phyloP scores from a whole-genome alignment of 1,140 invertebrate genomes.

The Subanguina moxae region DNA sequence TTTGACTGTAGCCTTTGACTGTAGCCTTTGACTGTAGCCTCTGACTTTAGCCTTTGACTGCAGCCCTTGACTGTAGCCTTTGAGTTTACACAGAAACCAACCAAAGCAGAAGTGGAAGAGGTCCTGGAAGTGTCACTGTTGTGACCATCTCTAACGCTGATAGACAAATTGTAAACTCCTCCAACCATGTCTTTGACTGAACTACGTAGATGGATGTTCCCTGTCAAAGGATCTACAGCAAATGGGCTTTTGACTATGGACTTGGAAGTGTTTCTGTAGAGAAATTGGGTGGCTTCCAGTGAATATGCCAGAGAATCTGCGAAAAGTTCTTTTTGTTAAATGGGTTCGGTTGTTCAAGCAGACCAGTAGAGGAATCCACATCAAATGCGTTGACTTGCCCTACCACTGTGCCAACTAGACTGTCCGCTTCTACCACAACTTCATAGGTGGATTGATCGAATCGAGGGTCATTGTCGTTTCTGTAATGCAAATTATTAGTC shows the following conservation, averaged over 20 bases:
- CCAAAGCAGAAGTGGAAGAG: neutral
- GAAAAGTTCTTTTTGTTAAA: neutral
- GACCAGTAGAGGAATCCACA: neutral
- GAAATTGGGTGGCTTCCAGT: neutral
- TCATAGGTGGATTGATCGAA: neutral
- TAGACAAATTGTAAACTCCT: neutral
- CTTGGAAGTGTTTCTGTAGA: neutral
- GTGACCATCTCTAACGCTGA: neutral
- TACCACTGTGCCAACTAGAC: neutral
- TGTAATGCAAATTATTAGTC: constrained; percentile 4
- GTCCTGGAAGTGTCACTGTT: neutral
- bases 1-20: too few relatives aligned
- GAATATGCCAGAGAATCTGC: neutral
- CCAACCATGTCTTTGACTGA: neutral
- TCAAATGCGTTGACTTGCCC: constrained; percentile 9
- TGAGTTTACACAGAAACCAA: neutral
- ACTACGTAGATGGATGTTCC: neutral
- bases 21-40: too few relatives aligned
- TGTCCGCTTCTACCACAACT: neutral
- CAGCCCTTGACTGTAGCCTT: neutral
- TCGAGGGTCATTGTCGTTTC: constrained; percentile 4
- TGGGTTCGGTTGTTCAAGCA: too few relatives aligned
- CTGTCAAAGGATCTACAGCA: neutral
- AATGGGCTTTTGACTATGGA: neutral
- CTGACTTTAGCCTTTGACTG: too few relatives aligned